Conservation (phyloP, 2,113 vertebrate genomes). For the Poeciliopsis turrubarensis region DNA sequence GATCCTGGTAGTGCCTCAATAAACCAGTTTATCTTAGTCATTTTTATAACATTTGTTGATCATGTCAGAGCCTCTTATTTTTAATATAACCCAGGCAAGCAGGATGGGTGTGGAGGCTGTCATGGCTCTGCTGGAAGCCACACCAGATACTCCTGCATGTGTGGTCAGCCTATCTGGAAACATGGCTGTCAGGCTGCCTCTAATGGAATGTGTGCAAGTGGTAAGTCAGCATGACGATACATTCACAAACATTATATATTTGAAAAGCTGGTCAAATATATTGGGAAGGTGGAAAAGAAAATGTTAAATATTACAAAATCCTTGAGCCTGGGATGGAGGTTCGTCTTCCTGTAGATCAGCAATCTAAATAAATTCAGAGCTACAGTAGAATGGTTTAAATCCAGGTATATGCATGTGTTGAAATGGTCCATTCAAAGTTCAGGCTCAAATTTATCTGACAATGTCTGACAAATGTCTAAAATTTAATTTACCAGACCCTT, state of each 20-base stretch:
- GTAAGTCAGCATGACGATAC: conserved; percentile 75
- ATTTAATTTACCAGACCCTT: not conserved
- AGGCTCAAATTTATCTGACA: not conserved
- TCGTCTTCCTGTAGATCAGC: not conserved
- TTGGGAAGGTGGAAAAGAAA: not conserved
- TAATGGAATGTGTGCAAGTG: conserved; percentile 97
- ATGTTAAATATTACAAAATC: not conserved
- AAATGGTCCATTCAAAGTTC: not conserved
- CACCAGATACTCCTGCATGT: conserved; percentile 90
- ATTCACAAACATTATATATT: not conserved
- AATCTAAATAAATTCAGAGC: not conserved
- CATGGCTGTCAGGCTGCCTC: conserved; percentile 91
- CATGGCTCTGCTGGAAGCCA: conserved; percentile 92
- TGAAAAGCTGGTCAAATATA: not conserved
- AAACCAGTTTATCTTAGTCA: not conserved
- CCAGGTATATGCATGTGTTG: not conserved
- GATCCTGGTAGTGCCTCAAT: conserved; percentile 83
- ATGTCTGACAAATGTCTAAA: not conserved
- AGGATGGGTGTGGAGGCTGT: conserved; percentile 95
- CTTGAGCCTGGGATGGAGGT: not conserved
- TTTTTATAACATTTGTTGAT: not conserved
- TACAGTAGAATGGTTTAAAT: not conserved
- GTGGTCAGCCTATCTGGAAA: conserved; percentile 95
- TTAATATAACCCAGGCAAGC: conserved; percentile 81
- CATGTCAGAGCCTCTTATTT: not conserved